These are phyloP conservation scores for Lucinisca nassula DNA, from an alignment of 2,888 invertebrate genomes.

Conservation along the genomic window DNA sequence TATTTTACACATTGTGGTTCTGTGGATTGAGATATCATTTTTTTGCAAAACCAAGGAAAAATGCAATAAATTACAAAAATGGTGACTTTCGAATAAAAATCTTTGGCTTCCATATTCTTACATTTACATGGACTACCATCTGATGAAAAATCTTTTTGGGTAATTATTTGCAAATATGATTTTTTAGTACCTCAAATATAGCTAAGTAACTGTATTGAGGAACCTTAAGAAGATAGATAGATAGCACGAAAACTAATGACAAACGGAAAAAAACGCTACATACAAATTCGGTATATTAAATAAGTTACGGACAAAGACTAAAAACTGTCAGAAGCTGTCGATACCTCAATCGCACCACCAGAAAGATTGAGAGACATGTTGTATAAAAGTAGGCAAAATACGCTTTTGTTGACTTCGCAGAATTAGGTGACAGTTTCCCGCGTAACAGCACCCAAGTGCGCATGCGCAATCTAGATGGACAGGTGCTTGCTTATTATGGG, in stretches of 20 bases:
- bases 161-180: no score
- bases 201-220: background rate
- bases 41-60: no score
- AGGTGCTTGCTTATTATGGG: no score
- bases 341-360: conserved; percentile 76
- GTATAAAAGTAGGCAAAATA: background rate
- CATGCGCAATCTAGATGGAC: no score
- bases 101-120: background rate
- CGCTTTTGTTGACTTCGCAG: background rate
- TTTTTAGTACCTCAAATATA: background rate
- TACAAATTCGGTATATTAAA: background rate
- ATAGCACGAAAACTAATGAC: background rate
- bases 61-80: no score
- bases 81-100: no score
- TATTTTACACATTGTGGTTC: no score
- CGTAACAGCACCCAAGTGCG: background rate
- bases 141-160: no score
- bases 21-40: no score
- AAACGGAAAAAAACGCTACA: background rate
- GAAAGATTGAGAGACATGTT: conserved; percentile 70
- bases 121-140: no score
- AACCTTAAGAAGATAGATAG: background rate
- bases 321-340: background rate
- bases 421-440: background rate
- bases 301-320: background rate